Conservation (phyloP, 2,797 vertebrate species). For the Thaleichthys pacificus region DNA sequence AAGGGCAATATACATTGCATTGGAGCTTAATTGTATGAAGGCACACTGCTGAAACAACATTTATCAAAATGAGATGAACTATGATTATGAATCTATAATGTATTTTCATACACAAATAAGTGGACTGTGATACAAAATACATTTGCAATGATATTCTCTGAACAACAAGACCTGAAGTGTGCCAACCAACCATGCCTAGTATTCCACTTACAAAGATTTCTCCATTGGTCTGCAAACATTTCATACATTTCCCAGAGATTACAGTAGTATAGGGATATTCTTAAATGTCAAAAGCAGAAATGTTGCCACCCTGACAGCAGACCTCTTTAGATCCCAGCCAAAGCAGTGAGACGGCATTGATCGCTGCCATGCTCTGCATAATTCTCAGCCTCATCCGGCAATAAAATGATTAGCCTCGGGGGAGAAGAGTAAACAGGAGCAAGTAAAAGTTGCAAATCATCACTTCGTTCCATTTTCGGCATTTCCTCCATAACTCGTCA, state of each 20-base stretch:
- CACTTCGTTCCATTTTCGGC: conserved; percentile 52
- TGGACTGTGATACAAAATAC: background rate
- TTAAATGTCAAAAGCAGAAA: conserved; percentile 35
- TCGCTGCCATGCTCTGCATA: conserved; percentile 46
- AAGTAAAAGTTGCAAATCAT: conserved; percentile 62
- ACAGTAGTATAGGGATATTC: background rate
- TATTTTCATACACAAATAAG: no score
- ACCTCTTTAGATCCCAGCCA: conserved; percentile 44
- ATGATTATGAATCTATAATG: no score
- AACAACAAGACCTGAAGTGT: background rate
- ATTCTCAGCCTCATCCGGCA: conserved; percentile 49
- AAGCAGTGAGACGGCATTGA: conserved; percentile 43
- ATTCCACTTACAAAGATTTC: background rate
- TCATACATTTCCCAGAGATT: conserved; percentile 23
- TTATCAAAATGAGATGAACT: no score
- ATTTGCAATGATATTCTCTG: background rate
- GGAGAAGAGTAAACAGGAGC: conserved; percentile 52
- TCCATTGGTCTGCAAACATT: conserved; percentile 15
- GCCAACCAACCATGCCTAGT: background rate
- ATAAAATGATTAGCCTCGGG: conserved; percentile 53
- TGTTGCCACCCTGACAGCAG: conserved; percentile 36
- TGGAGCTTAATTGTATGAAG: no score
- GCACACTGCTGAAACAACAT: no score
- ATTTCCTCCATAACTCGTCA: conserved; percentile 44
- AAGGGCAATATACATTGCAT: background rate